Percentiles rank a stretch among this genome's conserved stretches.
Conservation (phyloP, 2,888 invertebrate genomes). For the Volucella bombylans region DNA sequence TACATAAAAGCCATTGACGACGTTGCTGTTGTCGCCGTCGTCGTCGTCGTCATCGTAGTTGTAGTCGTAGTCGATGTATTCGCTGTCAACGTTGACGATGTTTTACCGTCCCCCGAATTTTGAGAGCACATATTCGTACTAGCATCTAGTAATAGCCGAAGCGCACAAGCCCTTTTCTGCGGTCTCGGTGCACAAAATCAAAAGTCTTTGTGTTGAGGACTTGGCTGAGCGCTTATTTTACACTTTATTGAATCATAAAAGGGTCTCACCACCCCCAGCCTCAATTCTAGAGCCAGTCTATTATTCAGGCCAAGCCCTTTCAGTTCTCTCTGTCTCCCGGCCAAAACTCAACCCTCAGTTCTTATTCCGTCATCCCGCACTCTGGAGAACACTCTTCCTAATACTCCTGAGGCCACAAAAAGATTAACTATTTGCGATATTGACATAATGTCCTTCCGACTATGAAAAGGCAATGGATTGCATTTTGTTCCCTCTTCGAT, state of each 20-base stretch:
- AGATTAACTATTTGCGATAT: conserved; percentile 72
- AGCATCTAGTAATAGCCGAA: conserved; percentile 49
- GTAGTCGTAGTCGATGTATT: background rate
- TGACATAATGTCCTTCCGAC: conserved; percentile 69
- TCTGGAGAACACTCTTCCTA: conserved; percentile 15
- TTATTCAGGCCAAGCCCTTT: background rate
- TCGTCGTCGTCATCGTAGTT: conserved; percentile 3
- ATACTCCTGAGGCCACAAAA: conserved; percentile 62
- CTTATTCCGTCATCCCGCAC: background rate
- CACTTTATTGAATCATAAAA: conserved; percentile 73
- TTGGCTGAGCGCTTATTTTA: conserved; percentile 68
- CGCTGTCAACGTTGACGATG: conserved; percentile 45
- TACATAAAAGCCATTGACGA: conserved; percentile 70
- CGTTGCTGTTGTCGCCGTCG: conserved; percentile 18
- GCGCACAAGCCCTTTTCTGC: conserved; percentile 62
- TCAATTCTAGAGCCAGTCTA: background rate
- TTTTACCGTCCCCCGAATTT: conserved; percentile 40
- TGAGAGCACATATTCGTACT: conserved; percentile 29
- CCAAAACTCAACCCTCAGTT: conserved; percentile 3
- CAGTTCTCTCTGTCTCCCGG: too few species aligned
- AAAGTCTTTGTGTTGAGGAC: conserved; percentile 65
- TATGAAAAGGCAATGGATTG: conserved; percentile 60
- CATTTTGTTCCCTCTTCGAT: conserved; percentile 40
- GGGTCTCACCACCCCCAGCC: conserved; percentile 28
- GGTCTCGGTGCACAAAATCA: conserved; percentile 71